Conservation (phyloP, 2,797 vertebrate species). For the Picus viridis region DNA sequence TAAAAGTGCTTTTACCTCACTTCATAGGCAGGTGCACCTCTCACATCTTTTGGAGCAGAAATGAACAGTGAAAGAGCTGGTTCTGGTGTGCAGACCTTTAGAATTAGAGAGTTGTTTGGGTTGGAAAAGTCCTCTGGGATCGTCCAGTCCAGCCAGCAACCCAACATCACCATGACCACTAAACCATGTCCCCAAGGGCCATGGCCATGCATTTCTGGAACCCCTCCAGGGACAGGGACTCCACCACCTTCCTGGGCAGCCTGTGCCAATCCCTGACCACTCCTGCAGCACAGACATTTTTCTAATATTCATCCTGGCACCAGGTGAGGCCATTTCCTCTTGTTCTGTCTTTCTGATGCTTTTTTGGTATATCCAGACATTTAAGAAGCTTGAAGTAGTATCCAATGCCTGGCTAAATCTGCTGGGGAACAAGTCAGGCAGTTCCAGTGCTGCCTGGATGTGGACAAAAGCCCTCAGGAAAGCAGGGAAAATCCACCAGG, state of each 20-base stretch:
- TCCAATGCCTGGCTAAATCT: background rate
- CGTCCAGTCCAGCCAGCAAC: too few relatives aligned
- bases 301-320: too few relatives aligned
- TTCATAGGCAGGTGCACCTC: background rate
- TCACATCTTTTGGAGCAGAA: background rate
- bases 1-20: background rate
- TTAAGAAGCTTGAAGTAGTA: background rate
- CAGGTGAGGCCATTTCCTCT: too few relatives aligned
- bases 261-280: too few relatives aligned
- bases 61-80: background rate
- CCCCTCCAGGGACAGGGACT: too few relatives aligned
- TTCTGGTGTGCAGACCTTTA: background rate
- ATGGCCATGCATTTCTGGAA: too few relatives aligned
- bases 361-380: background rate
- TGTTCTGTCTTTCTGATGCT: background rate
- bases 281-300: too few relatives aligned
- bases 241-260: too few relatives aligned
- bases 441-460: background rate
- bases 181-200: too few relatives aligned
- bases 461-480: background rate
- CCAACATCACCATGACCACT: too few relatives aligned
- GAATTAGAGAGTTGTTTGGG: too few relatives aligned
- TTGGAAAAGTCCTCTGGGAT: too few relatives aligned
- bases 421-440: background rate
- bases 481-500: background rate